Base-by-base conservation (phyloP, 2,113 vertebrate species). In the Stigmatopora nigra region DNA sequence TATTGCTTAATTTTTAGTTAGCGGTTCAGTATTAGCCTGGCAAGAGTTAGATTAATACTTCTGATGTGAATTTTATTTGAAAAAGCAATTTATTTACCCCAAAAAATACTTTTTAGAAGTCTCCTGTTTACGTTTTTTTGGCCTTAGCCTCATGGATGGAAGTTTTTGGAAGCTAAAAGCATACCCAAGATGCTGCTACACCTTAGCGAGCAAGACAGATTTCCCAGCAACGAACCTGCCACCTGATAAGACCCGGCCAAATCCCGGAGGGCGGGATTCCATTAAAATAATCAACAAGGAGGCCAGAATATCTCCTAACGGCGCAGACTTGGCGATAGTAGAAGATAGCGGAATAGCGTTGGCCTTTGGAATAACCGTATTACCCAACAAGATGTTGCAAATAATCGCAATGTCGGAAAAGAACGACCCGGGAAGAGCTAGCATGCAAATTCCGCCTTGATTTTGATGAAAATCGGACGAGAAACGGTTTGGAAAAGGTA, bases 231-330 rank as follows among this genome's bases (percentile, higher is more conserved):
- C 69, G 71, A 74, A 65, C 63, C 80, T 69, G 66, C 67, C 38
- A 78, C 74, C 77, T 52, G 82, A 88, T 87, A 88, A 87, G 80
- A 78, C 48, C 64, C 76, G 68, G 71, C 78, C 66, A 84, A 86
- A 82, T 80, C 72, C 76, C 63, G 47, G 63, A 72, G 65, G 67
- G 60, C 25, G 16, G 63, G 63, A 70, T 86, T 82, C 57, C 59
- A 83, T 88, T 82, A 79, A 79, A 86, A 84, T 83, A 82, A 85
- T 83, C 78, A 83, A 75, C 78, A 63, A 69, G 68, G 65, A 69
- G 64, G 58, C 41, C 71, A 67, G 51, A 69, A 75, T 80, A 78
- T 78, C 72, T 63, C 31, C 19, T 31, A 53, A 49, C 36, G 31
- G 64, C 53, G 7, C n/a, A 55, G 65, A 78, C 63, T 49, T 68